Evolutionary conservation across 2,888 invertebrate species (phyloP), one percentile per base, ranked within the genome.

Genomic region (Trissoscelio sp.): DNA sequence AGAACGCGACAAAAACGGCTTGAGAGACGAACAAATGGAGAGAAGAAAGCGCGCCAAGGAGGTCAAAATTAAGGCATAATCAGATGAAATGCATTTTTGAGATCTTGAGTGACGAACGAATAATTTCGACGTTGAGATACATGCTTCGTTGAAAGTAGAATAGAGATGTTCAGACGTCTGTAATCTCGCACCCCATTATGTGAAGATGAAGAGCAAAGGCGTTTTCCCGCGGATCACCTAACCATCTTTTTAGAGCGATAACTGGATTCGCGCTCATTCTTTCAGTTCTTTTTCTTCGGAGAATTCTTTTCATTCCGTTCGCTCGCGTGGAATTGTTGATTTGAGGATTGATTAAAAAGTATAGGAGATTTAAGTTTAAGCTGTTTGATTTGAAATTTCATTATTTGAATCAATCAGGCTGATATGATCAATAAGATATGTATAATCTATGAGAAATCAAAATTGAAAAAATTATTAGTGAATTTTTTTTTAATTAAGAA

Each of bases 111-210:
- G 79, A 51, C 69, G 51, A 24, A 62, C n/a, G n/a, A n/a, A 69
- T 62, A 69, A 69, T 70, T 70, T 66, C 20, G 74, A 55, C 75
- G 74, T 67, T 74, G 51, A 37, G n/a, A n/a, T n/a, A n/a, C n/a
- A n/a, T n/a, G n/a, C n/a, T 28, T 5, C 55, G 67, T 51, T 70
- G 70, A 73, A 73, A 79, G 44, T 28, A 18, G 78, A 73, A 60
- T 66, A 58, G 79, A 72, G 48, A 53, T 72, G n/a, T n/a, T 69
- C 66, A 79, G 66, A 60, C 72, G 51, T 44, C 73, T 69, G 79
- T 79, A 79, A 79, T 79, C 82, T 74, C 77, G 66, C 70, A 69
- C 58, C 53, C 62, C 77, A 82, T 81, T 81, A 78, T 83, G 82
- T 73, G 77, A 48, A 69, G 60, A 60, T 62, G 60, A 77, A 84